A percentile compares a stretch with the other conserved stretches of the same genome.
phyloP scores from a whole-genome alignment of 1,140 invertebrate species.

The Bombus waltoni region DNA sequence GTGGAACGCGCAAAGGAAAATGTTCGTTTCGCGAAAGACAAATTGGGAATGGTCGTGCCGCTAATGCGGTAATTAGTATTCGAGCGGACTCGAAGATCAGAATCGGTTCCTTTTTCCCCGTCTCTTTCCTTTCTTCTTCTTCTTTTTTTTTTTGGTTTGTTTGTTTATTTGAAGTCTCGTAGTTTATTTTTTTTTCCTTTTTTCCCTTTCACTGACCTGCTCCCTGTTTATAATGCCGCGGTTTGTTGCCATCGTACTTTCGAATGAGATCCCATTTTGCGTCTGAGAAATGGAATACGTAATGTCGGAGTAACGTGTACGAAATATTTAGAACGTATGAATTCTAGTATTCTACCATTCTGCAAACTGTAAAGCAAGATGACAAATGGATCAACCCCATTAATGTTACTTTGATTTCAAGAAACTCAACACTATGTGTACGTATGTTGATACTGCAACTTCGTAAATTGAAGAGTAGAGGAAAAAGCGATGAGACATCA shows the following conservation, averaged over 20 bases:
- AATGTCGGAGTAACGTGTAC: no score
- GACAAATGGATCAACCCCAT: no score
- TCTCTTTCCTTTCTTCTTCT: no score
- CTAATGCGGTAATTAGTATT: conserved; percentile 54
- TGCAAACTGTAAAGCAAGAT: no score
- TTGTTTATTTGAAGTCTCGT: background rate
- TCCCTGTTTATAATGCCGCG: background rate
- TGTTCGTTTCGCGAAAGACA: conserved; percentile 45
- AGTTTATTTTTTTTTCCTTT: background rate
- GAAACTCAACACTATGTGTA: no score
- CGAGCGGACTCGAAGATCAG: conserved; percentile 42
- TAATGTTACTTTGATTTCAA: background rate
- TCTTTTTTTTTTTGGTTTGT: background rate
- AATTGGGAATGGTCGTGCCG: conserved; percentile 43
- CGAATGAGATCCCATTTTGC: background rate
- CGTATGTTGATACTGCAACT: background rate
- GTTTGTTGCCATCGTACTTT: background rate
- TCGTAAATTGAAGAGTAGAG: background rate
- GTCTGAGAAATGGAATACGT: background rate
- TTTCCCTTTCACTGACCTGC: background rate
- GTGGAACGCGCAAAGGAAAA: conserved; percentile 51
- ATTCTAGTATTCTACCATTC: no score
- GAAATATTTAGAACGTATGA: background rate
- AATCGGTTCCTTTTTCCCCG: conserved; percentile 9
- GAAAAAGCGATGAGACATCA: background rate